These are phyloP conservation scores for Chrysomela aeneicollis DNA, from an alignment of 2,888 invertebrate genomes.

Conservation along the genomic window DNA sequence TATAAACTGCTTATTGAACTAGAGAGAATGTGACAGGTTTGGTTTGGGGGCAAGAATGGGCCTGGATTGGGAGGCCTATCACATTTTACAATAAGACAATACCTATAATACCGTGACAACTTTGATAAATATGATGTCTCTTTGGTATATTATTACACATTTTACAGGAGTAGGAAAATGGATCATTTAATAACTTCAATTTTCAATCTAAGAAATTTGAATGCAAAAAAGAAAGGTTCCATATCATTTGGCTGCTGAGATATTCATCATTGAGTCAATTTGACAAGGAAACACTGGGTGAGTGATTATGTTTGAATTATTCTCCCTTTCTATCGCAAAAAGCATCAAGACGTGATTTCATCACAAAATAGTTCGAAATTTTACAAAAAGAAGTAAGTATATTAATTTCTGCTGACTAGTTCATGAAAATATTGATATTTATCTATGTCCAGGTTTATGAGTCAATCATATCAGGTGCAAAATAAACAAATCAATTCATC, in stretches of 20 bases:
- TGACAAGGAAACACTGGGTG: too few species aligned
- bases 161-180: conserved; percentile 57
- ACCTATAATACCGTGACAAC: conserved; percentile 56
- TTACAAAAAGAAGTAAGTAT: conserved; percentile 53
- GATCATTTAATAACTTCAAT: conserved; percentile 11
- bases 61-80: conserved; percentile 62
- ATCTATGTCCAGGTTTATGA: conserved; percentile 21
- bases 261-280: too few species aligned
- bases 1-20: conserved; percentile 62
- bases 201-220: not conserved
- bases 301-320: not conserved
- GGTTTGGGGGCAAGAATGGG: conserved; percentile 59
- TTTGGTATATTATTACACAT: conserved; percentile 64
- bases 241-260: not conserved
- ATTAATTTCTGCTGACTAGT: conserved; percentile 55
- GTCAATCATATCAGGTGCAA: conserved; percentile 22
- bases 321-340: conserved; percentile 36
- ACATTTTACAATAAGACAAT: conserved; percentile 61
- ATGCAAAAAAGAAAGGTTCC: not conserved
- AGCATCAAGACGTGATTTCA: conserved; percentile 3
- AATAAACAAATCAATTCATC: conserved; percentile 24
- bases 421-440: conserved; percentile 47
- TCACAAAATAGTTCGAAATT: conserved; percentile 18
- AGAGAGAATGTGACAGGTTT: conserved; percentile 63
- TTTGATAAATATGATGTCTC: conserved; percentile 58